These are phyloP conservation scores for Philonicus albiceps DNA, from an alignment of 2,888 invertebrate genomes.

Conservation along the genomic window DNA sequence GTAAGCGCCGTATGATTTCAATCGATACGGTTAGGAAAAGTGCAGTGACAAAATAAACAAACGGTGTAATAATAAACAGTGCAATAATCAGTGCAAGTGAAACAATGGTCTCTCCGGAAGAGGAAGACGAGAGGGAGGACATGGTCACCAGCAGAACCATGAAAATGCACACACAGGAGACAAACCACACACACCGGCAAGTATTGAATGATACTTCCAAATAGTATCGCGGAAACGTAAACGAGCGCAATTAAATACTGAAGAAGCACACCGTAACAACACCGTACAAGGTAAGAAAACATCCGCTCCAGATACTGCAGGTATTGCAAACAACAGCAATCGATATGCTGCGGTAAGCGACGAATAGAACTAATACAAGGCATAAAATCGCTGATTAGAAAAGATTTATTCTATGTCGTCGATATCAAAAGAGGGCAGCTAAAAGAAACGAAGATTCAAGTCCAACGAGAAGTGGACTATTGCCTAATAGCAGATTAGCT, in stretches of 20 bases:
- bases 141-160: neutral
- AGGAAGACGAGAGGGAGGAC: neutral
- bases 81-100: neutral
- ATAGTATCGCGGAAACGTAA: too few relatives aligned
- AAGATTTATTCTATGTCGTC: neutral
- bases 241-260: too few relatives aligned
- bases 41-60: neutral
- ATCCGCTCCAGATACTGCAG: neutral
- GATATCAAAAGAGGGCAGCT: neutral
- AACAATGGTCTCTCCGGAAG: neutral
- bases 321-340: neutral
- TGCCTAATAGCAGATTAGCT: neutral
- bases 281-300: too few relatives aligned
- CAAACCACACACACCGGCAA: too few relatives aligned
- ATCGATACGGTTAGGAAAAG: neutral
- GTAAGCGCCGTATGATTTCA: neutral
- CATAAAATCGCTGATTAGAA: neutral
- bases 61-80: neutral
- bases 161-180: neutral
- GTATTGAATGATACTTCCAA: too few relatives aligned
- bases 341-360: neutral
- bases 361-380: neutral
- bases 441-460: neutral
- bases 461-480: neutral
- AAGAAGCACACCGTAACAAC: too few relatives aligned